Evolutionary conservation across 64 coral and sea anemone species (phyloP), one percentile per base, ranked within the genome.

Genomic region (Pocillopora verrucosa): DNA sequence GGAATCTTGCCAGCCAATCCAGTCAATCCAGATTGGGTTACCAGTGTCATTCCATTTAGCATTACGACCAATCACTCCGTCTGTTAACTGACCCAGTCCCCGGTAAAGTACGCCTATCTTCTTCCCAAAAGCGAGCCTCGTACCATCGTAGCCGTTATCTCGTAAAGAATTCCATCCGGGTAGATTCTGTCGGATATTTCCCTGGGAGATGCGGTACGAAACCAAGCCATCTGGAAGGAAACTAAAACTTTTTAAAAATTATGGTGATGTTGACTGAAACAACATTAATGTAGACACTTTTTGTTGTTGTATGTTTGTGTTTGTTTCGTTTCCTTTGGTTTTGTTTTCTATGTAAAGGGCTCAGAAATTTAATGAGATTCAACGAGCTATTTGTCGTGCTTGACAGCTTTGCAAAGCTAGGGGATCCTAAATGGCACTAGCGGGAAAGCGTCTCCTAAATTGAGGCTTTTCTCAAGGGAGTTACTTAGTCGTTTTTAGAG

Each of bases 61-160:
- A 26, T 90, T 84, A 36, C 75, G 57, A 5, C 95, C 95, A 15
- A 93, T 64, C 74, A 91, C 36, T 10, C 95, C 95, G 38, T 96
- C 95, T 25, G 90, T 79, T 63, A 96, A 77, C 92, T 96, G 95
- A 16, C 95, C 95, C 41, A 96, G 63, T 11, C 95, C 95, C 15
- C 65, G 84, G 25, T 92, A 93, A 41, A 96, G 61, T 3, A 96
- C 88, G 13, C 95, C 91, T 10, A 68, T 37, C 19, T 93, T 96
- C 19, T 73, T 65, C 2, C 95, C 91, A 36, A 93, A 96, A 9
- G 85, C 63, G 2, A 93, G 78, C 38, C 95, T 37, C 1, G 56
- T 86, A 9, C 95, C 95, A 57, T 96, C 95, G 35, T 96, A 96
- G 22, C 95, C 95, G 56, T 93, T 84, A 64, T 96, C 95, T 19